Evolutionary conservation across 2,113 vertebrate genomes (phyloP), one percentile per base, ranked within the genome.

Genomic region (Camelus dromedarius): DNA sequence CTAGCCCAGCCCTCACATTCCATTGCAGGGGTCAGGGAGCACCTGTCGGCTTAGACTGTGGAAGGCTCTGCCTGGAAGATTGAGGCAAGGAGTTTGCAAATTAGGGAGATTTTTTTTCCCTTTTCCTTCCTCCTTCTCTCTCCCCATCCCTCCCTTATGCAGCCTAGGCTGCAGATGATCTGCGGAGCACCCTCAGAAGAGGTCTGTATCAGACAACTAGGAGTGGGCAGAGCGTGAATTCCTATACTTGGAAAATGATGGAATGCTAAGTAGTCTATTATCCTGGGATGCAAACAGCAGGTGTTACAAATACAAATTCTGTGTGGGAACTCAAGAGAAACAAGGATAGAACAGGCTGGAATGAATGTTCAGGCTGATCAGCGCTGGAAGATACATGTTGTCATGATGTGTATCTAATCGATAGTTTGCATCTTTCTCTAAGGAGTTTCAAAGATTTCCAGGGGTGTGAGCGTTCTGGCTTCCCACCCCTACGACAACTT

Each of bases 211-310:
- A 88, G 93, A 84, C 95, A 95, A 87, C 62, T 35, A 83, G 54
- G 73, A 46, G 22, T 76, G 26, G 69, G 24, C 28, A 90, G 52
- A 75, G 13, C 66, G 32, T 64, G 50, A 92, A 92, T 89, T 90
- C 87, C 22, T 80, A 46, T 66, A 93, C 48, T 88, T 90, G 90
- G 42, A 26, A 87, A 98, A 92, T 87, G 87, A 96, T 97, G 92
- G 95, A 96, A 98, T 96, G 86, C 83, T 97, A 96, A 97, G 56
- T 48, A 92, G 87, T 67, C 50, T 95, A 79, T 96, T 93, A 97
- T 90, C 83, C 64, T 85, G 89, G 92, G 67, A 93, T 96, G 52
- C 42, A 79, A 96, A 97, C 77, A 93, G 69, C 79, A 93, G 79
- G 79, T 96, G 60, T 92, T 96, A 94, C 77, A 96, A 92, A 96